These are phyloP conservation scores for Sarotherodon lohbergeri DNA, from an alignment of 2,113 vertebrate genomes.

Conservation along the genomic window DNA sequence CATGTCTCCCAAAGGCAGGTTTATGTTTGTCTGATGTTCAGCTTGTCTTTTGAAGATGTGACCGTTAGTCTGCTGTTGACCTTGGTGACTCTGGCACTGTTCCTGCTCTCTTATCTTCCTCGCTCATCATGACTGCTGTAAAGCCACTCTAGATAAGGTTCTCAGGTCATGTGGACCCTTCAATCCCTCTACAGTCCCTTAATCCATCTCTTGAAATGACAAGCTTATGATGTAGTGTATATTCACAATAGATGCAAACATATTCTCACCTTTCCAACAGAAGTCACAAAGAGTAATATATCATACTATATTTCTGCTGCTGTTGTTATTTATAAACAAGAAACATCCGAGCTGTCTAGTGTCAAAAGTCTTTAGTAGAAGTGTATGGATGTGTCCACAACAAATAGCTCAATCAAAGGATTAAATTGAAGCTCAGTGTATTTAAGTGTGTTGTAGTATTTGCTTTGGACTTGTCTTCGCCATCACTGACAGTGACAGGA, in stretches of 20 bases:
- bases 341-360: neutral
- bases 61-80: slow-evolving; percentile 2
- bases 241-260: neutral
- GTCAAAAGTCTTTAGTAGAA: neutral
- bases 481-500: neutral
- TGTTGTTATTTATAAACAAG: neutral
- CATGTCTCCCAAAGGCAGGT: neutral
- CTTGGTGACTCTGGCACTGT: neutral
- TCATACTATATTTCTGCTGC: neutral
- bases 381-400: neutral
- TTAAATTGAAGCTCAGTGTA: neutral
- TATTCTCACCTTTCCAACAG: neutral
- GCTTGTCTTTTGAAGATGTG: neutral
- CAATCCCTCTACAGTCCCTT: neutral
- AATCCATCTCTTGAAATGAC: neutral
- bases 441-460: neutral
- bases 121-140: neutral
- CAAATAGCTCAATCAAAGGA: neutral
- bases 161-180: slow-evolving; percentile 1
- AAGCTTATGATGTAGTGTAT: neutral
- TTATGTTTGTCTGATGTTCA: neutral
- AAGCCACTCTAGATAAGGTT: slow-evolving; percentile 41
- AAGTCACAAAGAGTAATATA: neutral
- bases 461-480: neutral
- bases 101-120: slow-evolving; percentile 1